Evolutionary conservation across 2,888 invertebrate genomes (phyloP).

Genomic region (Molanna angustata): DNA sequence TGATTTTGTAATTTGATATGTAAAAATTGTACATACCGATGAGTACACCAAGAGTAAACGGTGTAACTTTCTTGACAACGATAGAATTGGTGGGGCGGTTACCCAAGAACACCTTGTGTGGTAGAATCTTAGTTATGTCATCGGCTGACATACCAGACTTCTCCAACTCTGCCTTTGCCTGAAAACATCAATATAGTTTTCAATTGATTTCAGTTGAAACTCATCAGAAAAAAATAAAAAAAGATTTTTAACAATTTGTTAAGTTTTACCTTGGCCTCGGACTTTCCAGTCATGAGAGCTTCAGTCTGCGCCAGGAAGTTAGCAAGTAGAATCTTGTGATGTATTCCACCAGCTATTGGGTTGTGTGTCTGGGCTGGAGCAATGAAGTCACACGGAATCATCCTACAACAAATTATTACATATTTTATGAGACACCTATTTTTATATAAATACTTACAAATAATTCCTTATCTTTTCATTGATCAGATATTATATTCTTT

Average conservation of each 20-base stretch:
- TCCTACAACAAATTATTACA: conserved; percentile 50
- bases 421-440: not conserved
- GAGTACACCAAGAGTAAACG: conserved; percentile 88
- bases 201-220: not conserved
- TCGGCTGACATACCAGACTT: conserved; percentile 73
- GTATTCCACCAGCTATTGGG: conserved; percentile 72
- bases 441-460: too few relatives aligned
- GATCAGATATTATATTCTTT: not conserved
- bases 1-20: not conserved
- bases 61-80: conserved; percentile 85
- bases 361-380: conserved; percentile 92
- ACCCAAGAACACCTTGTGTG: conserved; percentile 96
- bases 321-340: conserved; percentile 92
- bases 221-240: too few relatives aligned
- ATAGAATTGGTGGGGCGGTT: conserved; percentile 98
- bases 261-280: conserved; percentile 46
- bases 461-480: too few relatives aligned
- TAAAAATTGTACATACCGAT: conserved; percentile 64
- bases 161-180: conserved; percentile 75
- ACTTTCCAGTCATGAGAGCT: conserved; percentile 85
- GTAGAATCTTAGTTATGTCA: conserved; percentile 75
- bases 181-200: not conserved
- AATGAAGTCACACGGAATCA: conserved; percentile 97
- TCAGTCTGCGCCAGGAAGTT: conserved; percentile 99
- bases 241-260: not conserved